Conservation (phyloP, 1,140 invertebrate genomes). For the Hylyphantes graminicola region DNA sequence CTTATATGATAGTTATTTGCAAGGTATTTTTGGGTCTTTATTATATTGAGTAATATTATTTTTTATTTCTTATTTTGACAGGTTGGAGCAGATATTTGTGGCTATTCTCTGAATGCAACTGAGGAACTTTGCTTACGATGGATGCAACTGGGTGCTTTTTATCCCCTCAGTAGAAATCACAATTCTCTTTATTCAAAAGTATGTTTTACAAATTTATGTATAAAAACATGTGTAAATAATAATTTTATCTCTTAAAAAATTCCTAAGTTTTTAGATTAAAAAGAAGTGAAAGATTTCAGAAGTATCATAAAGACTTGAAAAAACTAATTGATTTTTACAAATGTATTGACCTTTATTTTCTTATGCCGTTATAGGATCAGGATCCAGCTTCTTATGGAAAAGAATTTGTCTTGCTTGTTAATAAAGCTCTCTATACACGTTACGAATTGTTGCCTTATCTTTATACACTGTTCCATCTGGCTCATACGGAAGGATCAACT, state of each 20-base stretch:
- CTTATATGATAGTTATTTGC: not conserved
- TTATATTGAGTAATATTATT: not conserved
- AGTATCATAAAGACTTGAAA: not conserved
- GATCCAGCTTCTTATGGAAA: conserved; percentile 75
- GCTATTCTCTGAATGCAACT: conserved; percentile 84
- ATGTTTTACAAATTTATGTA: not conserved
- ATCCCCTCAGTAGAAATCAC: conserved; percentile 72
- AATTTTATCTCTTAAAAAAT: not conserved
- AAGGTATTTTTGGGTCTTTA: not conserved
- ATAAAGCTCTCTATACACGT: conserved; percentile 61
- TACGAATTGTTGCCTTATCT: conserved; percentile 71
- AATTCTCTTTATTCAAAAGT: conserved; percentile 63
- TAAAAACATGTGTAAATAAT: not conserved
- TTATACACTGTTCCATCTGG: conserved; percentile 70
- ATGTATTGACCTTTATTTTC: not conserved
- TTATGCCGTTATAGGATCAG: conserved; percentile 74
- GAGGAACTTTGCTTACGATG: conserved; percentile 72
- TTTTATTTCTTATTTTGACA: conserved; percentile 65
- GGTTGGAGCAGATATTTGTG: conserved; percentile 92
- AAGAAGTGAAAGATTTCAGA: no score
- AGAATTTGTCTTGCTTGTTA: conserved; percentile 19
- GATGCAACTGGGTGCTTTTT: conserved; percentile 80
- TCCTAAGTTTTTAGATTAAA: not conserved
- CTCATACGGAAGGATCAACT: conserved; percentile 65
- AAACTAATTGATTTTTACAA: not conserved